Evolutionary conservation across 2,113 vertebrate genomes (phyloP).

Genomic region (Corvus moneduloides): DNA sequence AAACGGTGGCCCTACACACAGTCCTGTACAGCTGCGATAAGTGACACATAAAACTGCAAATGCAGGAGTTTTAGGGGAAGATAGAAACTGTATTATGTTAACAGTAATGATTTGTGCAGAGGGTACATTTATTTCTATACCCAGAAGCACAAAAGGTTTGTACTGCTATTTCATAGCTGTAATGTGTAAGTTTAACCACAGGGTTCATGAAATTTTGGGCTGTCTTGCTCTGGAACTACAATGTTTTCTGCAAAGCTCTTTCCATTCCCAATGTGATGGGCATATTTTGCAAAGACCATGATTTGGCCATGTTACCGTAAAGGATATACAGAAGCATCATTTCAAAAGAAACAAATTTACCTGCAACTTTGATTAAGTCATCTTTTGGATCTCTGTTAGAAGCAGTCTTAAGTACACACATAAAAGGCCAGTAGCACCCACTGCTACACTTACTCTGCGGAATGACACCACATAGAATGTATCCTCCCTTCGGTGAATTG

Average conservation of each 20-base stretch:
- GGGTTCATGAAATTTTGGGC: neutral
- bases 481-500: constrained; percentile 87
- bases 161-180: neutral
- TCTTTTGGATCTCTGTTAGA: neutral
- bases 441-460: constrained; percentile 84
- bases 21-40: neutral
- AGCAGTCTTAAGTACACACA: neutral
- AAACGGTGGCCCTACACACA: neutral
- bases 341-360: neutral
- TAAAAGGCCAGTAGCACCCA: neutral
- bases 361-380: neutral
- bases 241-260: neutral
- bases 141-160: neutral
- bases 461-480: constrained; percentile 96
- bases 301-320: neutral
- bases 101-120: neutral
- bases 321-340: neutral
- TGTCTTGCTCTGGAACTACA: neutral
- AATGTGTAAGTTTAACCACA: neutral
- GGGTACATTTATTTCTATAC: neutral
- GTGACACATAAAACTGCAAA: neutral
- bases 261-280: neutral
- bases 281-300: neutral
- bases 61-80: neutral
- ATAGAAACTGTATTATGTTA: neutral